A percentile compares a stretch with the other conserved stretches of the same genome.
phyloP scores from a whole-genome alignment of 2,113 vertebrate species.

The Lanius collurio region DNA sequence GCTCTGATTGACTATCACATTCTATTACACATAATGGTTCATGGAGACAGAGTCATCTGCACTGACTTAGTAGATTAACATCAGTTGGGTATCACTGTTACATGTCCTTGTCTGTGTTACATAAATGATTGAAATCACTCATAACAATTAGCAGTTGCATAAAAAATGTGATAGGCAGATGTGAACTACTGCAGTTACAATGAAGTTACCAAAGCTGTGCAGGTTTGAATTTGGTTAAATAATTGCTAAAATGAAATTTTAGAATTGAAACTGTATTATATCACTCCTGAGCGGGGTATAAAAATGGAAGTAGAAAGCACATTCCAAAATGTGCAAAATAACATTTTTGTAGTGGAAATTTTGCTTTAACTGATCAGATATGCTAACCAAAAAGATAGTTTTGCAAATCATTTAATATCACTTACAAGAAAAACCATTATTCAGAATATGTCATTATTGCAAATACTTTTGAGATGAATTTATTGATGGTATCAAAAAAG shows the following conservation, averaged over 20 bases:
- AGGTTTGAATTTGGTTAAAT: background rate
- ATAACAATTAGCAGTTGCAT: background rate
- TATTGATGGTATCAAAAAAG: background rate
- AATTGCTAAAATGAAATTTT: background rate
- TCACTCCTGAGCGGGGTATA: background rate
- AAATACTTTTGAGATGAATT: background rate
- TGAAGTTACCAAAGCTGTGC: background rate
- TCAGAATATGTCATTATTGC: background rate
- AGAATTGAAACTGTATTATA: background rate
- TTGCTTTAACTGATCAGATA: background rate
- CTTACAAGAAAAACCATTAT: background rate
- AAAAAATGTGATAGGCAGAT: background rate
- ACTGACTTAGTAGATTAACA: background rate
- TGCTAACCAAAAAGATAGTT: background rate
- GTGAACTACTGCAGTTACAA: background rate
- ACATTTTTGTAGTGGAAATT: background rate
- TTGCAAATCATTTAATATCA: background rate
- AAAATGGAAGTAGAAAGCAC: background rate
- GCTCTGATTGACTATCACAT: background rate
- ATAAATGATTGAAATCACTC: background rate
- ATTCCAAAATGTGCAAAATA: background rate
- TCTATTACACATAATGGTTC: background rate
- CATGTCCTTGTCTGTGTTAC: background rate
- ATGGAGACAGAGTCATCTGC: background rate
- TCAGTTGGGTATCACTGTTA: background rate